Evolutionary conservation across 2,888 invertebrate species (phyloP), one percentile per base, ranked within the genome.

Genomic region (Pogonocherus hispidulus): DNA sequence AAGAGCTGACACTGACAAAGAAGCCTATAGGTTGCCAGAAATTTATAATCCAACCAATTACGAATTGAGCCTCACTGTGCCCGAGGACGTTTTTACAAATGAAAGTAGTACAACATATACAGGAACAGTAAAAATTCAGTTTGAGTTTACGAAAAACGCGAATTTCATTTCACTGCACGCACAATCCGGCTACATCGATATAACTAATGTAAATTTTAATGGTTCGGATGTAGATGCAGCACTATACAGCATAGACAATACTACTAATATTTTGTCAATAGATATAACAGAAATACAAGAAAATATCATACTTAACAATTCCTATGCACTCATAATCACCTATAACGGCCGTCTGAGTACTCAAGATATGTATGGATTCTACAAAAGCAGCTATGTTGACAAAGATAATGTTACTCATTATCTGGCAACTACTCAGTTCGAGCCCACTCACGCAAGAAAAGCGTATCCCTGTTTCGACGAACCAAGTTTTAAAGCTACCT

Each of bases 381-480:
- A 66, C 41, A 76, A 70, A 59, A 77, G 76, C 49, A 71, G 69
- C 18, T 77, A 77, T 41, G 51, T 55, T 1, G 60, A 67, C 4
- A 46, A 66, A 20, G 51, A 66, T 19, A 62, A 59, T n/a, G 27
- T n/a, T 4, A 68, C 64, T 0, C 69, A 72, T 41, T 75, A 73
- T 51, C 57, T 78, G 57, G 70, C 68, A 1, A 75, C 78, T 0
- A 77, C 78, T 0, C 78, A 78, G 32, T 76, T 78, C 37, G 71
- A 76, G 49, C 66, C 78, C 0, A 64, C 65, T 11, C 67, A 67
- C 47, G 76, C 76, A 9, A 62, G 76, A 51, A 62, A 71, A 44
- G 74, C 69, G 3, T 78, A 73, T 49, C 78, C 78, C 5, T 76
- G 76, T 20, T 78, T 76, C 52, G 78, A 78, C 47, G 78, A 78